Base-by-base conservation (phyloP, 2,797 vertebrate species). In the Protosalanx chinensis region DNA sequence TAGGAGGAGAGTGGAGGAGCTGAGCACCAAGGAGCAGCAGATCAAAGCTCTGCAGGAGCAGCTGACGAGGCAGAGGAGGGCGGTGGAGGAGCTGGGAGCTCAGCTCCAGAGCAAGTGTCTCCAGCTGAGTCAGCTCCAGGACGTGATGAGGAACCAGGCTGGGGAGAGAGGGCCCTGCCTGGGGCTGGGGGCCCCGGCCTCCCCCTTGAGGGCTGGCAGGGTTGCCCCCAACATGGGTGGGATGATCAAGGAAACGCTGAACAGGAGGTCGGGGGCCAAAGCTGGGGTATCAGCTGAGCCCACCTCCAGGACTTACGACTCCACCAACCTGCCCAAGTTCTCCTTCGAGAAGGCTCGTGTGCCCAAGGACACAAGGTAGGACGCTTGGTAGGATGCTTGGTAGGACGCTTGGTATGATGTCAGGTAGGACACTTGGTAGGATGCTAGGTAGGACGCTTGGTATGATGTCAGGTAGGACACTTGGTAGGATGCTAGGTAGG, bases 251-350 rank as follows among this genome's bases (percentile, higher is more conserved):
- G 90, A 89, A 3, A 91, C 88, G 37, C 79, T 92, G 4, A 91
- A 93, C 5, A 91, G 93, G 72, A 90, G 96, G 74, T 94, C 91
- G 82, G 96, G 96, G 0, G 97, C 96, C 2, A 97, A 97, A 81
- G 95, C 95, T 0, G 96, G 96, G 0, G 94, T 98, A 12, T 98
- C 96, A 1, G 96, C 95, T 0, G 96, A 98, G 57, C 97, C 96
- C 0, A 95, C 95, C 0, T 93, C 94, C 64, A 84, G 82, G 70
- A 94, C 93, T 0, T 95, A 94, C 37, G 93, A 95, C 85, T 90
- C 92, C 68, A 92, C 89, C 69, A 78, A 89, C 67, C 83, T 94
- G 66, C 91, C 93, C 0, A 86, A 91, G 73, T 98, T 98, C 88
- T 95, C 94, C 66, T 94, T 98, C 41, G 96, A 98, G 82, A 95